Conservation (phyloP, 2,888 invertebrate species). For the Crepidodera aurea region DNA sequence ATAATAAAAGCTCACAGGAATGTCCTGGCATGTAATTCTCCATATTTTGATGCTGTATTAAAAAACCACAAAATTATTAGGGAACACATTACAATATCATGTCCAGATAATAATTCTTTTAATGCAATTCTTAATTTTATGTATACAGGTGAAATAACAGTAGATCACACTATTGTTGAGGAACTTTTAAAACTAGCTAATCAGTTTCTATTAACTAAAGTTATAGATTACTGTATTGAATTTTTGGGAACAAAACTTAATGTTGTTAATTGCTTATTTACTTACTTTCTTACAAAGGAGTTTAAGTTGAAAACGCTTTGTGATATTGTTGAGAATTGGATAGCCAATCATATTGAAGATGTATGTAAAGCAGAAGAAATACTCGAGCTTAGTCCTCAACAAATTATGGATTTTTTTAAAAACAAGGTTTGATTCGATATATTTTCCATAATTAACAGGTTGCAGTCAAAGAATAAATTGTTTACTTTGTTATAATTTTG, state of each 20-base stretch:
- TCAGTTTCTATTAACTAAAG: slow-evolving; percentile 68
- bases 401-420: slow-evolving; percentile 64
- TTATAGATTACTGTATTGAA: slow-evolving; percentile 71
- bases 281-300: slow-evolving; percentile 68
- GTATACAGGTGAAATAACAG: slow-evolving; percentile 70
- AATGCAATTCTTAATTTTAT: slow-evolving; percentile 69
- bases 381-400: slow-evolving; percentile 61
- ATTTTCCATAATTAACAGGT: too few species aligned
- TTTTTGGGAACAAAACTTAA: slow-evolving; percentile 70
- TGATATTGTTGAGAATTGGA: slow-evolving; percentile 66
- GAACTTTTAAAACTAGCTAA: slow-evolving; percentile 70
- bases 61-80: slow-evolving; percentile 65
- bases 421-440: slow-evolving; percentile 66
- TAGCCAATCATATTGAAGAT: slow-evolving; percentile 64
- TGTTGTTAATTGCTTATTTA: slow-evolving; percentile 69
- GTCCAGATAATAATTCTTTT: slow-evolving; percentile 68
- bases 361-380: slow-evolving; percentile 67
- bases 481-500: too few species aligned
- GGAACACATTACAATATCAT: slow-evolving; percentile 66
- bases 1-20: slow-evolving; percentile 69
- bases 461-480: too few species aligned
- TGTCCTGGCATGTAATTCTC: slow-evolving; percentile 70
- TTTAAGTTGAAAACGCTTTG: slow-evolving; percentile 67
- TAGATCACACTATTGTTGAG: slow-evolving; percentile 68
- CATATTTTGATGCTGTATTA: slow-evolving; percentile 70